Conservation (phyloP, 1,140 invertebrate species). For the Musca domestica region DNA sequence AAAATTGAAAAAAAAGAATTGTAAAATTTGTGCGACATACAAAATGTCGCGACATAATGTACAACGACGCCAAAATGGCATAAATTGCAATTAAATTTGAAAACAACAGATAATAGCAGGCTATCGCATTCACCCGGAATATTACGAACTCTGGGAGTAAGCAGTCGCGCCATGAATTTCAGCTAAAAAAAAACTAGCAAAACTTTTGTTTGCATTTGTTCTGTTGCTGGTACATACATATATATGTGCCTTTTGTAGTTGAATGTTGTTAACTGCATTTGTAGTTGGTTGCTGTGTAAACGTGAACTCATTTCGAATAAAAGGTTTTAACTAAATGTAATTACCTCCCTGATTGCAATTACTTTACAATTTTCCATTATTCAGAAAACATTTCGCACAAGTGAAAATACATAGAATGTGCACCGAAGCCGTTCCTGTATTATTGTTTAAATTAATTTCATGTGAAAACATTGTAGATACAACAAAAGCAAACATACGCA, state of each 20-base stretch:
- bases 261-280: background rate
- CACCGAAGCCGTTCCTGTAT: too few relatives aligned
- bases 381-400: too few relatives aligned
- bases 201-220: background rate
- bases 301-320: background rate
- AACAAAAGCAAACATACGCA: too few relatives aligned
- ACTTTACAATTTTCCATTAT: too few relatives aligned
- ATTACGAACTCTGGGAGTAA: too few relatives aligned
- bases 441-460: too few relatives aligned
- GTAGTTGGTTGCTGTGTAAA: too few relatives aligned
- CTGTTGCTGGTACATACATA: background rate
- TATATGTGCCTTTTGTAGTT: background rate
- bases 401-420: too few relatives aligned
- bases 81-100: conserved; percentile 19
- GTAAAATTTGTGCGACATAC: conserved; percentile 3
- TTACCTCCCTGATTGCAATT: conserved; percentile 19
- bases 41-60: conserved; percentile 19
- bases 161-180: too few relatives aligned
- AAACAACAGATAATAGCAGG: background rate
- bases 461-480: too few relatives aligned
- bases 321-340: conserved; percentile 18
- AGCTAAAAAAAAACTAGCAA: background rate
- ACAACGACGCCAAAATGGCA: conserved; percentile 17
- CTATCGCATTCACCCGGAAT: background rate
- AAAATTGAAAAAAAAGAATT: background rate